Conservation (phyloP, 1,140 invertebrate genomes). For the Capitella teleta region DNA sequence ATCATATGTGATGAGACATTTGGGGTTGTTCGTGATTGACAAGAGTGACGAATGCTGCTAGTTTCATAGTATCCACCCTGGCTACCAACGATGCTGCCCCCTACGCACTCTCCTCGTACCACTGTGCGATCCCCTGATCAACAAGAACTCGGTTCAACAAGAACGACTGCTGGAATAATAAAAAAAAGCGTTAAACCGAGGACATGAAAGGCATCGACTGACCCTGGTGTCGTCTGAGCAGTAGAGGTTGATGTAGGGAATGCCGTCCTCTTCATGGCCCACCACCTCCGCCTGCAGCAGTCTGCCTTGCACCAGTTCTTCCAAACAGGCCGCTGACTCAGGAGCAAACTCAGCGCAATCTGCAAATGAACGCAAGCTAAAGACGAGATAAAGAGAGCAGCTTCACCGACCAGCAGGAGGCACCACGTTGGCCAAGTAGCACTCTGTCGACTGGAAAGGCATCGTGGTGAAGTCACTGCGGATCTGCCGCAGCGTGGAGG, state of each 20-base stretch:
- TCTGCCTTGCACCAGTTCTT: constrained; percentile 62
- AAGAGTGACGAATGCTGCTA: no score
- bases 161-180: no score
- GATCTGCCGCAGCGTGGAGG: constrained; percentile 67
- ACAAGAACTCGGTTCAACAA: no score
- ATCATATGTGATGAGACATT: no score
- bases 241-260: constrained; percentile 66
- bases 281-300: constrained; percentile 77
- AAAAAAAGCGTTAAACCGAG: no score
- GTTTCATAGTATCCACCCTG: no score
- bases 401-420: constrained; percentile 57
- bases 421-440: constrained; percentile 75
- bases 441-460: constrained; percentile 93
- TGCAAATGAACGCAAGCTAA: constrained; percentile 13
- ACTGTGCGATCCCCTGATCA: no score
- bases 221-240: constrained; percentile 54
- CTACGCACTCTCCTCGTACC: no score
- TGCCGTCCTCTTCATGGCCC: constrained; percentile 61
- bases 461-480: constrained; percentile 79
- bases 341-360: constrained; percentile 40
- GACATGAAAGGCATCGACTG: no score
- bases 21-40: no score
- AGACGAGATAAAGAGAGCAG: neutral
- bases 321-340: constrained; percentile 63
- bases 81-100: no score